Conservation (phyloP, 2,113 vertebrate species). For the Corynorhinus townsendii region DNA sequence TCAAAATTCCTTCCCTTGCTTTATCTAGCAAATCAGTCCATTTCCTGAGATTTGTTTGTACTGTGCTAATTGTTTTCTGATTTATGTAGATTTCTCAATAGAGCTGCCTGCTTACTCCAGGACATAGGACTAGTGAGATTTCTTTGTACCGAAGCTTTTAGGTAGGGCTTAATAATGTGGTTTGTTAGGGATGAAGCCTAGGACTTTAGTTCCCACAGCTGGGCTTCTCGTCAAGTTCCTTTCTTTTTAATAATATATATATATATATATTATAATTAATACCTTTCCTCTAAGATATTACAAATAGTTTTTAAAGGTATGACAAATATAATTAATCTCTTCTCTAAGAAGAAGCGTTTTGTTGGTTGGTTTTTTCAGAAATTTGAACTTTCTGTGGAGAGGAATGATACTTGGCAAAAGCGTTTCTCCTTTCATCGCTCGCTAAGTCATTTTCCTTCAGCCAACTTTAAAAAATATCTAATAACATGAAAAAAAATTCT, state of each 20-base stretch:
- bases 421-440: not conserved
- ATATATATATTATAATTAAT: not conserved
- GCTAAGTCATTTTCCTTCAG: not conserved
- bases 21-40: conserved; percentile 47
- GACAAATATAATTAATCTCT: not conserved
- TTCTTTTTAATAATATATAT: not conserved
- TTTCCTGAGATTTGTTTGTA: conserved; percentile 59
- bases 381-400: not conserved
- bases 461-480: conserved; percentile 10
- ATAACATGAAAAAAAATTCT: not conserved
- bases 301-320: conserved; percentile 9
- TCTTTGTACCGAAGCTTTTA: conserved; percentile 7
- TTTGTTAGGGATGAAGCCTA: not conserved
- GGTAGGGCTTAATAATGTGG: not conserved
- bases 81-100: conserved; percentile 28
- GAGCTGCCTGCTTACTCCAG: not conserved
- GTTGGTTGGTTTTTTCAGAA: not conserved
- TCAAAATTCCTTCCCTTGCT: conserved; percentile 58
- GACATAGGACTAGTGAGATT: not conserved
- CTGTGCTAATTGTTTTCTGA: conserved; percentile 44
- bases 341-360: not conserved
- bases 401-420: not conserved
- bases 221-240: not conserved
- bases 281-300: not conserved
- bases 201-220: not conserved